These are phyloP conservation scores for Phengaris arion DNA, from an alignment of 2,888 invertebrate species.

Conservation along the genomic window DNA sequence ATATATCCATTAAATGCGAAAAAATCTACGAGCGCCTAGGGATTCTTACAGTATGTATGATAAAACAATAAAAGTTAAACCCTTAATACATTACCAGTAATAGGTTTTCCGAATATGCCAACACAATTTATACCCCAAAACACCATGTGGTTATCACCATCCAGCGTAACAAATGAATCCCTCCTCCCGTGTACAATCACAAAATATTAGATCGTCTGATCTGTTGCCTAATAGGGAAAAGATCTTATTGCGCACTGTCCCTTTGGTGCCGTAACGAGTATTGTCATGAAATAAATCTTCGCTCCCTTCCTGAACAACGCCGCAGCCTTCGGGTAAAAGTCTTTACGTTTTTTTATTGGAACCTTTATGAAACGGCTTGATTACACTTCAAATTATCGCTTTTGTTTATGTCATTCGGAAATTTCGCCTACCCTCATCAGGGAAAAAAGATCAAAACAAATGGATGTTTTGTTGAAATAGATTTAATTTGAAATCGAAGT, in stretches of 20 bases:
- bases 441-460: background rate
- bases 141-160: slow-evolving; percentile 4
- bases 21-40: too few species aligned
- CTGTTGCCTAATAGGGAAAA: slow-evolving; percentile 60
- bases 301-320: slow-evolving; percentile 61
- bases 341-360: slow-evolving; percentile 72
- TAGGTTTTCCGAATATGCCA: background rate
- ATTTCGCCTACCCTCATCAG: background rate
- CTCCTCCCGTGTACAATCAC: slow-evolving; percentile 64
- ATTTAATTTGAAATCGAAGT: background rate
- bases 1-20: too few species aligned
- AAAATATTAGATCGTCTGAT: slow-evolving; percentile 61
- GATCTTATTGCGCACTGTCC: slow-evolving; percentile 52
- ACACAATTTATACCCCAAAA: slow-evolving; percentile 14
- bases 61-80: background rate
- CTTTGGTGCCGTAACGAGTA: slow-evolving; percentile 72
- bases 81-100: background rate
- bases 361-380: slow-evolving; percentile 46
- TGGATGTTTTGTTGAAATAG: background rate
- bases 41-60: background rate
- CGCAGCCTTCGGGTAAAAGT: slow-evolving; percentile 70
- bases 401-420: slow-evolving; percentile 28
- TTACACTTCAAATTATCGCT: slow-evolving; percentile 27
- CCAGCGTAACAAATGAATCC: slow-evolving; percentile 48
- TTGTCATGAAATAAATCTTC: slow-evolving; percentile 76